These are phyloP conservation scores for Emydoidea blandingii DNA, from an alignment of 2,797 vertebrate species.

Conservation along the genomic window DNA sequence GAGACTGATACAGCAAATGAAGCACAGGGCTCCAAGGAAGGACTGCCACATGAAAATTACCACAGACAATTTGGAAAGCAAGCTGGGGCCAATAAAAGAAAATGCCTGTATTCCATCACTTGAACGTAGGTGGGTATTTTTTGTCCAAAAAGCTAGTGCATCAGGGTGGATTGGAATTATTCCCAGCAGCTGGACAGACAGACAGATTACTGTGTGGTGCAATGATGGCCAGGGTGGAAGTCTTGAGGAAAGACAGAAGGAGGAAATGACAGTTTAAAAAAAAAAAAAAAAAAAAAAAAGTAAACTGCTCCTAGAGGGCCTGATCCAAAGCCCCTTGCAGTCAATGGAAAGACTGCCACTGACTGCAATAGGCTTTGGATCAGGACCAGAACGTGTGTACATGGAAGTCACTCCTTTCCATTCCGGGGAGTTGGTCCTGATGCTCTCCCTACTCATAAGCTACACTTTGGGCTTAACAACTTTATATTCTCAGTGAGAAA, in stretches of 20 bases:
- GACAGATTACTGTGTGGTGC: background rate
- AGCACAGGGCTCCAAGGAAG: background rate
- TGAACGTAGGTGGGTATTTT: background rate
- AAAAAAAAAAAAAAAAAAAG: background rate
- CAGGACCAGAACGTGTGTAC: background rate
- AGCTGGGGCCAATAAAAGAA: background rate
- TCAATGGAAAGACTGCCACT: background rate
- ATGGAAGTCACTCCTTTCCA: background rate
- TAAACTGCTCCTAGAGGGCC: background rate
- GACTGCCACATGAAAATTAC: background rate
- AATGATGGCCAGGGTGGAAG: background rate
- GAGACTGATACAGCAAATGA: background rate
- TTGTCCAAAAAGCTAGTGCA: background rate
- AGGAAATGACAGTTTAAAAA: background rate
- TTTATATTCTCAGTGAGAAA: background rate
- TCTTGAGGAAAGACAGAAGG: background rate
- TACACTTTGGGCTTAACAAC: background rate
- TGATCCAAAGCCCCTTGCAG: background rate
- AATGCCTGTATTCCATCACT: background rate
- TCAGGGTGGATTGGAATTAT: background rate
- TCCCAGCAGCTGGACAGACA: background rate
- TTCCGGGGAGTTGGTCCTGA: background rate
- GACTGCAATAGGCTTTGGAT: background rate
- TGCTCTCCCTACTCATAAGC: constrained; percentile 4
- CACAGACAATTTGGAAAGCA: background rate